Base-by-base conservation (phyloP, 2,797 vertebrate genomes). In the Sebastiscus tertius region DNA sequence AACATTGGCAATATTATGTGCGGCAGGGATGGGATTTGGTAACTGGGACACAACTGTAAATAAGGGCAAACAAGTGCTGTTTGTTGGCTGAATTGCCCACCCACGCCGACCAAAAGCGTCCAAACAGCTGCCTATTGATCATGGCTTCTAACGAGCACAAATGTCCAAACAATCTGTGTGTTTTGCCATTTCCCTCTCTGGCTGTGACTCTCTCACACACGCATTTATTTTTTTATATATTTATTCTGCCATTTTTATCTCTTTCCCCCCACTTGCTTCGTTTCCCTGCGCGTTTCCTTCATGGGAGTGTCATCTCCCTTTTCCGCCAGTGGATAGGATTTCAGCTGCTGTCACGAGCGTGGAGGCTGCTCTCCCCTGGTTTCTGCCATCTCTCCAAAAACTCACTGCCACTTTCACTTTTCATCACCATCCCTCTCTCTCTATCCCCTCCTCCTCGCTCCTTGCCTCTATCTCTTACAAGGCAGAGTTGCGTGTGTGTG, bases 321-420 rank as follows among this genome's bases (percentile, higher is more conserved):
- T 83, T 84, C 82, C 87, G 87, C 72, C 80, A 59, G 81, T 77
- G 77, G 82, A 89, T 80, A 36, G 82, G 85, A 91, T 89, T 91
- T 88, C 82, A 84, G 85, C 80, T 80, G 83, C 87, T 87, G 90
- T 92, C 92, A 92, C 31, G n/a, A 87, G 76, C 82, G 75, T 8
- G 70, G 86, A 88, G 79, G 81, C 86, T 82, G 80, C 83, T 81
- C 88, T 87, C 62, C 79, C 82, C 85, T 85, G 82, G 84, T 88
- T 89, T 83, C 89, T 92, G 88, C 89, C 91, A 87, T 91, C 80
- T 84, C 90, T 88, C 87, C 83, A 81, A 87, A 52, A 92, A 85
- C 85, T 92, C 91, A 89, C 83, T 90, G 92, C 88, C 87, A 89
- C 87, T 82, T 87, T 85, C 81, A 75, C 74, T 91, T 79, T 77